phyloP scores from a whole-genome alignment of 2,113 vertebrate species.

The Synodontis membranacea region DNA sequence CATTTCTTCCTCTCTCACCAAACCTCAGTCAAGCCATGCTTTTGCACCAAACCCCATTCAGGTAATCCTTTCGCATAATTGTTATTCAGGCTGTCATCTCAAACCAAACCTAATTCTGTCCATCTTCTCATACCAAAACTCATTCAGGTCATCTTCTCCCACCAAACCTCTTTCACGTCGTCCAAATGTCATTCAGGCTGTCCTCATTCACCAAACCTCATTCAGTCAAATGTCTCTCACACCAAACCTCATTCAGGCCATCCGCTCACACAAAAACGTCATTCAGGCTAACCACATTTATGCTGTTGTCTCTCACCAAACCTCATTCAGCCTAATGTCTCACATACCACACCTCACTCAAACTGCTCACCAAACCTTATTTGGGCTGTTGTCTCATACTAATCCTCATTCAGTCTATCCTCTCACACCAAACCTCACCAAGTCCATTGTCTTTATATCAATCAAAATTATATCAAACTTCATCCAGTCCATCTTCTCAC shows the following conservation, averaged over 20 bases:
- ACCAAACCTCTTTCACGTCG: background rate
- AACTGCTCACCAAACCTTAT: background rate
- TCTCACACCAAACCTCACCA: background rate
- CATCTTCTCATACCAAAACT: background rate
- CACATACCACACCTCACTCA: too few species aligned
- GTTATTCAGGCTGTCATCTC: too few species aligned
- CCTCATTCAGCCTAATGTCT: background rate
- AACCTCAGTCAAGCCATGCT: background rate
- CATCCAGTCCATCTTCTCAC: background rate
- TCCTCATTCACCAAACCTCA: background rate
- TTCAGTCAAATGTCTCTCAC: background rate
- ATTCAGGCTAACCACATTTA: background rate
- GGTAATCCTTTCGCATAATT: too few species aligned
- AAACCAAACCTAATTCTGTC: background rate
- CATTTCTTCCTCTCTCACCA: background rate
- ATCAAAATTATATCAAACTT: background rate
- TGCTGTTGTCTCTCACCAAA: background rate
- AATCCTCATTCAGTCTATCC: background rate
- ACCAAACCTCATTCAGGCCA: background rate
- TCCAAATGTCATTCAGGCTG: background rate
- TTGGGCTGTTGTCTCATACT: background rate
- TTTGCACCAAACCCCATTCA: conserved; percentile 4
- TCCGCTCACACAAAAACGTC: background rate
- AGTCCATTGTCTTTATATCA: background rate
- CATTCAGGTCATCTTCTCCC: background rate